These are phyloP conservation scores for Psammodynastes pulverulentus DNA, from an alignment of 2,113 vertebrate genomes.

Conservation along the genomic window DNA sequence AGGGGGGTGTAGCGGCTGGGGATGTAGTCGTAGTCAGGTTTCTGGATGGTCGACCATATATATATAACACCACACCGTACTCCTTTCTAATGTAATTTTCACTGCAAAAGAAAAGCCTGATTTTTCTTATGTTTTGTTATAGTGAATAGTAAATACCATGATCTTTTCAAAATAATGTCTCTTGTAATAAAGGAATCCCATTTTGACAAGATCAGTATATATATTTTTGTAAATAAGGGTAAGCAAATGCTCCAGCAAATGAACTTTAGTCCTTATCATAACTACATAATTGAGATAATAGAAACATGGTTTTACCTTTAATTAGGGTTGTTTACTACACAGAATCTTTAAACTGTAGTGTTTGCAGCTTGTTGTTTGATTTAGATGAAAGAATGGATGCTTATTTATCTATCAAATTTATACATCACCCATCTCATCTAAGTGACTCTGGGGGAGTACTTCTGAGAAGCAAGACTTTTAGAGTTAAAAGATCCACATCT, in stretches of 20 bases:
- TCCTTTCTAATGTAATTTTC: slow-evolving; percentile 39
- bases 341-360: slow-evolving; percentile 23
- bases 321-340: slow-evolving; percentile 48
- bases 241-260: slow-evolving; percentile 21
- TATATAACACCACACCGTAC: neutral
- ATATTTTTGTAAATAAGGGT: slow-evolving; percentile 44
- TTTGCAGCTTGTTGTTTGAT: neutral
- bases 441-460: too few species aligned
- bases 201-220: slow-evolving; percentile 38
- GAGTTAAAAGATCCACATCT: neutral
- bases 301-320: slow-evolving; percentile 42
- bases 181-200: slow-evolving; percentile 7
- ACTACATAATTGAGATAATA: slow-evolving; percentile 31
- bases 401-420: too few species aligned
- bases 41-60: too few species aligned
- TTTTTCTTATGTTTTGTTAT: slow-evolving; percentile 34
- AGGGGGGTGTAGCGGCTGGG: too few species aligned
- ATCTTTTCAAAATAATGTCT: slow-evolving; percentile 36
- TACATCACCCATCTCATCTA: too few species aligned
- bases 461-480: neutral
- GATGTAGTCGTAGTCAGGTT: too few species aligned
- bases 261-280: slow-evolving; percentile 40
- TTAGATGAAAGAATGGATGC: too few species aligned
- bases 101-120: slow-evolving; percentile 25
- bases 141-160: slow-evolving; percentile 1